Percentiles rank a stretch among this genome's conserved stretches.
Conservation (phyloP, 1,140 invertebrate genomes). For the Leptinotarsa defecta region DNA sequence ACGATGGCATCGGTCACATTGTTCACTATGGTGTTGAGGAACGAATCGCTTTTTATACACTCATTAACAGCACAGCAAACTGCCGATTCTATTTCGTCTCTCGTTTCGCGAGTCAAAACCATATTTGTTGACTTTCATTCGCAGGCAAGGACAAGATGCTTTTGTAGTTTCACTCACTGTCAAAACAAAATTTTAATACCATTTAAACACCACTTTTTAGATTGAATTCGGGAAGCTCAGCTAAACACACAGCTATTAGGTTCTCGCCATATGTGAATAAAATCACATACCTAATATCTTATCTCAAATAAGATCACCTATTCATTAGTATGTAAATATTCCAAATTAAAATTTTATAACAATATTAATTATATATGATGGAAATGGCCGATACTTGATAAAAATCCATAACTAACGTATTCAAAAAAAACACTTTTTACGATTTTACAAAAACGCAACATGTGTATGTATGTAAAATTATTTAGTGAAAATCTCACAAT, state of each 20-base stretch:
- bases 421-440: no score
- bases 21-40: conserved; percentile 2
- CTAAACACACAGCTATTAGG: conserved; percentile 6
- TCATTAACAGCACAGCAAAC: not conserved
- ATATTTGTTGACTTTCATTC: conserved; percentile 1
- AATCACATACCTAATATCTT: no score
- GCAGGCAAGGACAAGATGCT: not conserved
- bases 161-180: conserved; percentile 5
- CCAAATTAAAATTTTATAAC: not conserved
- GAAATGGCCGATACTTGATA: no score
- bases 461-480: no score
- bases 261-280: not conserved
- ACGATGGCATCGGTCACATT: not conserved
- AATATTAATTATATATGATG: no score
- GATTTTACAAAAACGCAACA: no score
- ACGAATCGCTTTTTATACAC: conserved; percentile 1
- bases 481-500: no score
- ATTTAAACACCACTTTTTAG: not conserved
- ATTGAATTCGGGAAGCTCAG: conserved; percentile 19
- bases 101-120: conserved; percentile 12
- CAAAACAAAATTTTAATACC: not conserved
- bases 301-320: no score
- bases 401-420: no score
- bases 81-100: conserved; percentile 12
- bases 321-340: no score